Base-by-base conservation (phyloP, 2,888 invertebrate genomes). In the Drosophila mettleri region DNA sequence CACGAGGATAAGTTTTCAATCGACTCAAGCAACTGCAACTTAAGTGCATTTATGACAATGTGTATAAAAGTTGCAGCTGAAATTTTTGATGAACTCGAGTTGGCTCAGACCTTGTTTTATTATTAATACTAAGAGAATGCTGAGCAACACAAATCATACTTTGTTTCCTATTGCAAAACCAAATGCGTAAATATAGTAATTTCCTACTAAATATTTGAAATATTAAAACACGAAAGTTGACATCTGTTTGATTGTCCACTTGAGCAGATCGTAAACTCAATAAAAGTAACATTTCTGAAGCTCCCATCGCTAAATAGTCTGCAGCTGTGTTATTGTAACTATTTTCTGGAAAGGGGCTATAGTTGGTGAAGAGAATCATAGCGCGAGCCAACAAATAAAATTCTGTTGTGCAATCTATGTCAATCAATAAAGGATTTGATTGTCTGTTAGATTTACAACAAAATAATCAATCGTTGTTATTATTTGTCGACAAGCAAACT, bases 1-100 rank as follows among this genome's bases (percentile, higher is more conserved):
- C 36, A 22, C 46, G 36, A 22, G 49, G 29, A 54, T 59, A 61
- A 39, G 45, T 49, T 54, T 61, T 36, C 53, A 59, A 58, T 58
- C 41, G 51, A 57, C 48, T 76, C 22, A 14, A 20, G 20, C 27
- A 34, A 43, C 22, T 43, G 5, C 16, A 34, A 22, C n/a, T 49
- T n/a, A 22, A 68, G 34, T 53, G 46, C 22, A 24, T 57, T 48
- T 54, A 57, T 43, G 45, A 58, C 57, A 54, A 53, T 24, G 18
- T 63, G 22, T 27, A 89, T 5, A 68, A 76, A 2, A 83, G 85
- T 46, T 12, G 18, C 24, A 6, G 36, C 18, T 38, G 6, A 27
- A 55, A 16, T 46, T 89, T 6, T 29, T 53, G 10, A 55, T 78
- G 8, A 29, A 69, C 74, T 29, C n/a, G 5, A 16, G n/a, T n/a